Conservation (phyloP, 2,113 vertebrate genomes). For the Nycticorax nycticorax region DNA sequence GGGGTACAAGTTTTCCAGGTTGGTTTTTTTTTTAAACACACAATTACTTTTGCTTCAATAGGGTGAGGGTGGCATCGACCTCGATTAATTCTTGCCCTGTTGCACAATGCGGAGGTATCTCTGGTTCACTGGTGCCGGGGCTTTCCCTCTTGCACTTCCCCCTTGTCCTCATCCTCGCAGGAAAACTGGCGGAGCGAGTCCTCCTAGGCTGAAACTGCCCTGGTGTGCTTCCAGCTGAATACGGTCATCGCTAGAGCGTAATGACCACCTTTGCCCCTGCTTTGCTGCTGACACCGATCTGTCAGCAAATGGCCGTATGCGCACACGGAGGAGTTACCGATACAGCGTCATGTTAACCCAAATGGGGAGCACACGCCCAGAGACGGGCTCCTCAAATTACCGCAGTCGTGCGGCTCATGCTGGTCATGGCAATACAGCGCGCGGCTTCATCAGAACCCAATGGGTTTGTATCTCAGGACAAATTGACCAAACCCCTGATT, state of each 20-base stretch:
- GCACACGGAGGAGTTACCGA: accelerated
- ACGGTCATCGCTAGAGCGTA: background rate
- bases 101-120: background rate
- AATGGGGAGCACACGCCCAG: background rate
- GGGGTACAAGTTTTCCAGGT: background rate
- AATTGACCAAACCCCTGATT: background rate
- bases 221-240: background rate
- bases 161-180: background rate
- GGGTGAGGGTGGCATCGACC: background rate
- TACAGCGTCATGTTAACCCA: accelerated
- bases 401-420: accelerated
- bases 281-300: background rate
- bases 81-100: background rate
- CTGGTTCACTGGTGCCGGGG: accelerated
- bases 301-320: background rate
- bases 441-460: background rate
- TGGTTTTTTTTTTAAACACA: background rate
- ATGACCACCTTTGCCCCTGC: background rate
- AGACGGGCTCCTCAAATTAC: background rate
- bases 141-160: background rate
- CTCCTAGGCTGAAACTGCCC: background rate
- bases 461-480: background rate
- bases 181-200: background rate
- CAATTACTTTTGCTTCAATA: accelerated
- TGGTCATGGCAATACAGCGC: background rate